phyloP scores from a whole-genome alignment of 2,888 invertebrate genomes.

The Mesoligia furuncula region DNA sequence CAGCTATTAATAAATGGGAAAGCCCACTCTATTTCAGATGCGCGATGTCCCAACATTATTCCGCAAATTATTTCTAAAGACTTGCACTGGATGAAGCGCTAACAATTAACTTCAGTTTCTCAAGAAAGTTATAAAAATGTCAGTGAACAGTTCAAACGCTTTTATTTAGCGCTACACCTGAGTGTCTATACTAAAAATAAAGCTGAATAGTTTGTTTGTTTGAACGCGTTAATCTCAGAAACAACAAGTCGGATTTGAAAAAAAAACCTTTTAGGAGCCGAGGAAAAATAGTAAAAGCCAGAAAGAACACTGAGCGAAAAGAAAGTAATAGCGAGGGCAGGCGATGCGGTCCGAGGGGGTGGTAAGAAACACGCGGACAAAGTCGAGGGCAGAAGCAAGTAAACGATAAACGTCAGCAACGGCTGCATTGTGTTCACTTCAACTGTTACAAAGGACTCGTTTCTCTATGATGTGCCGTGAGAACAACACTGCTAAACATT shows the following conservation, averaged over 20 bases:
- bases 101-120: not conserved
- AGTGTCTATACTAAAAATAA: not conserved
- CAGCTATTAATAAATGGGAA: not conserved
- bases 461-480: not conserved
- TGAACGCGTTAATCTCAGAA: no score
- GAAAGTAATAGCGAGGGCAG: no score
- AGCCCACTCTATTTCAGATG: not conserved
- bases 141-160: not conserved
- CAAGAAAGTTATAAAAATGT: conserved; percentile 1
- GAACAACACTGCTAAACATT: not conserved
- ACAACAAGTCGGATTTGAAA: no score
- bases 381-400: not conserved
- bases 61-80: not conserved
- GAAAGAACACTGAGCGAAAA: no score
- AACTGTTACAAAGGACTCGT: not conserved
- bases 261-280: no score
- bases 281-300: no score
- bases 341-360: no score
- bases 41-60: not conserved
- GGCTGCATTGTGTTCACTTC: not conserved
- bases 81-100: not conserved
- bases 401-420: not conserved
- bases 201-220: no score
- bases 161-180: conserved; percentile 8
- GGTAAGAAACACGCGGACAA: not conserved